Conservation (phyloP, 2,888 invertebrate species). For the Oeneis ivallda region DNA sequence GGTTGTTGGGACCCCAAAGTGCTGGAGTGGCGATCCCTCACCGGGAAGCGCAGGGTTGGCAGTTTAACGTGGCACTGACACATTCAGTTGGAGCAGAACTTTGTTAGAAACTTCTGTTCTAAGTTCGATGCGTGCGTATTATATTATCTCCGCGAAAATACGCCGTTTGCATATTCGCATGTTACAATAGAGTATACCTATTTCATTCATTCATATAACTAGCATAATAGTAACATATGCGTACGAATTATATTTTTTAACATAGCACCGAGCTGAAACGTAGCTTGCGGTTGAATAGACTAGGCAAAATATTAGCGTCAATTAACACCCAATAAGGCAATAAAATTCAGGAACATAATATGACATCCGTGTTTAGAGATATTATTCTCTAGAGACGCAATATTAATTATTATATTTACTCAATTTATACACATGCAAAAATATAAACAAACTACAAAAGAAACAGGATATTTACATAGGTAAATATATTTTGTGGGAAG, state of each 20-base stretch:
- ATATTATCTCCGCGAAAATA: no score
- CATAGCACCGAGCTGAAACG: not conserved
- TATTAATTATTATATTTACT: not conserved
- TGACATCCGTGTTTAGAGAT: conserved; percentile 3
- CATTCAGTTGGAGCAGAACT: no score
- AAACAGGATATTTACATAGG: not conserved
- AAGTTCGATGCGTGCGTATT: no score
- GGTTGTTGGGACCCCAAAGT: no score
- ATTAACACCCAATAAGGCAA: conserved; percentile 6
- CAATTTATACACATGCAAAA: not conserved
- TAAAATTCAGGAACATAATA: conserved; percentile 7
- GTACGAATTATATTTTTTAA: not conserved
- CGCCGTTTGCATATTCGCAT: no score
- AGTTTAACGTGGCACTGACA: no score
- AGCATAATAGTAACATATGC: not conserved
- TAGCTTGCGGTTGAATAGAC: not conserved
- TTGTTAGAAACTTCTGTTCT: no score
- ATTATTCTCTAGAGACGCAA: not conserved
- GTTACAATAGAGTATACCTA: not conserved
- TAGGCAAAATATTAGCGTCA: conserved; percentile 1
- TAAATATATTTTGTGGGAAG: not conserved
- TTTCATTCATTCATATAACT: not conserved
- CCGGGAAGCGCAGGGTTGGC: no score
- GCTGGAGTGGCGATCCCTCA: no score
- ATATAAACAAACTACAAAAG: not conserved